Conservation (phyloP, 2,888 invertebrate genomes). For the Megaustenia siamemsis region DNA sequence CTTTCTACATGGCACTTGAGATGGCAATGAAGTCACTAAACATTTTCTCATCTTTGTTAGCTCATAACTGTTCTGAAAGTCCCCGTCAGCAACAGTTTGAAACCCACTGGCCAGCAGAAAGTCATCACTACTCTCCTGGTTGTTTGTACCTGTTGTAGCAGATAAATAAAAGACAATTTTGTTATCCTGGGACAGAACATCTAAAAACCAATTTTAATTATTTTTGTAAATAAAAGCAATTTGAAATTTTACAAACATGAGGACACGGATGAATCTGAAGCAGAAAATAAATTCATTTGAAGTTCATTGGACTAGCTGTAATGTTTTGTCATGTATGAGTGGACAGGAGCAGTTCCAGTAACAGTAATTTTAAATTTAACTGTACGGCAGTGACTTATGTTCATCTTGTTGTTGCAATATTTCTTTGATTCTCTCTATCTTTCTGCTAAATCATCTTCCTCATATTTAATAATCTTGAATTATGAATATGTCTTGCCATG, state of each 20-base stretch:
- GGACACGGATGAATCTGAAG: background rate
- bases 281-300: background rate
- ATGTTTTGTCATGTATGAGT: background rate
- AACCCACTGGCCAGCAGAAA: constrained; percentile 3
- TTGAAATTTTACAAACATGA: no score
- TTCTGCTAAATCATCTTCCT: no score
- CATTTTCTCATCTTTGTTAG: constrained; percentile 29
- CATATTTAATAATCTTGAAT: no score
- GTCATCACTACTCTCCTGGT: constrained; percentile 36
- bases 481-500: no score
- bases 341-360: no score
- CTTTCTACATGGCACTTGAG: background rate
- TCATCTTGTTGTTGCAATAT: no score
- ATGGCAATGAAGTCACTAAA: background rate
- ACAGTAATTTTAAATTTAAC: no score
- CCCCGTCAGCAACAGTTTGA: background rate
- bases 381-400: no score
- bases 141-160: constrained; percentile 47
- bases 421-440: no score
- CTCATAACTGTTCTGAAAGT: constrained; percentile 47
- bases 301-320: background rate
- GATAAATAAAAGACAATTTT: background rate
- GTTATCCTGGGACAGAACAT: background rate
- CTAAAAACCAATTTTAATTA: no score
- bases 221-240: background rate